Base-by-base conservation (phyloP, 2,888 invertebrate genomes). In the Caenorhabditis zanzibari region DNA sequence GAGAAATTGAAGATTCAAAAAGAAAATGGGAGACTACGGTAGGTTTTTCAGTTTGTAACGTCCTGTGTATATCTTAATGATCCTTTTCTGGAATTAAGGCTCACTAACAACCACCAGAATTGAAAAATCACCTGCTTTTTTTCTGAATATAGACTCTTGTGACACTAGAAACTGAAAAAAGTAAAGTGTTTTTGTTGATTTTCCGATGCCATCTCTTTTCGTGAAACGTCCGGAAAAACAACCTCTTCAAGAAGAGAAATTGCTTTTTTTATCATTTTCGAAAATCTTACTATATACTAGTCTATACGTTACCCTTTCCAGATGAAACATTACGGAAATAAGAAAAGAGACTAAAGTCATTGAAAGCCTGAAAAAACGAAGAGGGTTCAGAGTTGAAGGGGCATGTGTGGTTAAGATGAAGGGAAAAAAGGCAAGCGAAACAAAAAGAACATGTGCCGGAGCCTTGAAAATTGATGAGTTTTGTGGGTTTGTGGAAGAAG, bases 381-480 rank as follows among this genome's bases (percentile, higher is more conserved):
- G 24, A 64, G 58, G 52, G 68, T 72, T 72, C 80, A 58, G 38
- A 56, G 64, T 63, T 59, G 38, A 38, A 38, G 7, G 32, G 38
- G 38, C 19, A 5, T 61, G 54, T 74, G 64, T 75, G 63, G 66
- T 52, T 44, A 41, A 61, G 32, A 54, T 26, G 54, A 47, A 35
- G 4, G 49, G 52, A 9, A 54, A 61, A 58, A 77, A 69, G 35
- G 38, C 68, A 14, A 68, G 68, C 56, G 66, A 66, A 72, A 76
- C 69, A 76, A 72, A 82, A 69, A 71, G 52, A 71, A 76, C 61
- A 81, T 54, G 63, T 59, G 73, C 24, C 28, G 63, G 72, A 81
- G 76, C 76, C 61, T 79, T 71, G 79, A 72, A 81, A 75, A 63
- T 61, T 63, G 75, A 63, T 77, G 76, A 76, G 76, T 77, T 77